Conservation (phyloP, 1,140 invertebrate genomes). For the Glossosoma conforme region DNA sequence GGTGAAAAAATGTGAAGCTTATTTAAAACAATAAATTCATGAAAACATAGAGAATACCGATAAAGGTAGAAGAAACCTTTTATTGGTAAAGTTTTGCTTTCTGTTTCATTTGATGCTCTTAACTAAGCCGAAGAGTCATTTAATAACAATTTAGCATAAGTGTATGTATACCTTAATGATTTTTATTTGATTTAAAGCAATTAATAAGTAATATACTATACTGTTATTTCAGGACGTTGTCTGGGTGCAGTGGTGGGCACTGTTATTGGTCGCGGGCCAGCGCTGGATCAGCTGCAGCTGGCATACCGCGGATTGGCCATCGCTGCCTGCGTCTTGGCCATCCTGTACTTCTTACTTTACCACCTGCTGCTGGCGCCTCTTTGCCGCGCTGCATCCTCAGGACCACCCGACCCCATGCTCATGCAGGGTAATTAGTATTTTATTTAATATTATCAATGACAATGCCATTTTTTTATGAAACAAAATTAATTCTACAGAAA, state of each 20-base stretch:
- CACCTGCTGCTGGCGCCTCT: constrained; percentile 65
- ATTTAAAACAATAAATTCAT: no score
- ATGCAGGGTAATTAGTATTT: constrained; percentile 36
- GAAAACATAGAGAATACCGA: no score
- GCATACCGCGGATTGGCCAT: constrained; percentile 59
- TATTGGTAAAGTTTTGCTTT: no score
- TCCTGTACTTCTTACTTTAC: constrained; percentile 64
- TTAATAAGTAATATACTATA: no score
- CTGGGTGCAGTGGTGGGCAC: constrained; percentile 60
- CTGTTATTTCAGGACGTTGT: constrained; percentile 58
- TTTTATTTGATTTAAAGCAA: no score
- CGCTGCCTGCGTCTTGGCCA: constrained; percentile 55
- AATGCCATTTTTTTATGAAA: not conserved
- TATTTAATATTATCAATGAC: constrained; percentile 1
- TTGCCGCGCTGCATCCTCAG: constrained; percentile 58
- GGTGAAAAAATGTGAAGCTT: no score
- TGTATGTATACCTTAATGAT: constrained; percentile 1
- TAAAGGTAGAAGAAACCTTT: no score
- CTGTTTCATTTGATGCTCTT: no score
- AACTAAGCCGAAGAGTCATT: no score
- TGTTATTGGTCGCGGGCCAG: constrained; percentile 42
- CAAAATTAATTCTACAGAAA: constrained; percentile 8
- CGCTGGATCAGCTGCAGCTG: constrained; percentile 37
- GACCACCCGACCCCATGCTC: constrained; percentile 48
- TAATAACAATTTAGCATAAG: no score